Base-by-base conservation (phyloP, 2,888 invertebrate genomes). In the Ditula angustiorana region DNA sequence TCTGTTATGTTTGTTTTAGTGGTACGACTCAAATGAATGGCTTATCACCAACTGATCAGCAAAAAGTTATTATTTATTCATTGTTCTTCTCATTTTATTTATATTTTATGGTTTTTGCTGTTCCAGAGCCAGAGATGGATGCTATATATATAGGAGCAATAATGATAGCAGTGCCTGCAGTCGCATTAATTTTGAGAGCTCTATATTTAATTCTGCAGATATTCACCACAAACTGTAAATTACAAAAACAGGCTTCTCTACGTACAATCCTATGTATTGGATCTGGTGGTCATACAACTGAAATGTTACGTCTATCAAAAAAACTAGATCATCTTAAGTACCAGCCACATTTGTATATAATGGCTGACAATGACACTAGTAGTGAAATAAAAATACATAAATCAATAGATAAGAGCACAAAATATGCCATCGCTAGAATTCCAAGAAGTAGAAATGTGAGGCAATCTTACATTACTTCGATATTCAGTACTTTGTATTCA, bases 211-310 rank as follows among this genome's bases (percentile, higher is more conserved):
- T 88, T 11, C 79, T 73, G 49, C 70, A 70, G 24, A 83, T 88
- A 63, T 75, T 79, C 26, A 77, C 78, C 3, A 70, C 75, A 1
- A 79, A 85, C 65, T 82, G 81, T 70, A 72, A 67, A 67, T 62
- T 90, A 49, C 69, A 68, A 53, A 75, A 70, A 70, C 50, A 69
- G 56, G 68, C 67, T 30, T 70, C 81, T 56, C 71, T 92, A 28
- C 82, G 82, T 67, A 95, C 95, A 5, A 75, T 95, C 63, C 91
- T 96, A 71, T 95, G 96, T 71, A 94, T 96, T 65, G 96, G 96
- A 37, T 96, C 96, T 71, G 98, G 98, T 61, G 98, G 98, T 0
- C 99, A 99, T 82, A 99, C 99, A 0, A 96, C 96, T n/a, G 99
- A 99, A 94, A 96, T 99, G 94, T 83, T 99, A 55, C 94, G 95